phyloP scores from a whole-genome alignment of 2,888 invertebrate species.

The Hecatera dysodea region DNA sequence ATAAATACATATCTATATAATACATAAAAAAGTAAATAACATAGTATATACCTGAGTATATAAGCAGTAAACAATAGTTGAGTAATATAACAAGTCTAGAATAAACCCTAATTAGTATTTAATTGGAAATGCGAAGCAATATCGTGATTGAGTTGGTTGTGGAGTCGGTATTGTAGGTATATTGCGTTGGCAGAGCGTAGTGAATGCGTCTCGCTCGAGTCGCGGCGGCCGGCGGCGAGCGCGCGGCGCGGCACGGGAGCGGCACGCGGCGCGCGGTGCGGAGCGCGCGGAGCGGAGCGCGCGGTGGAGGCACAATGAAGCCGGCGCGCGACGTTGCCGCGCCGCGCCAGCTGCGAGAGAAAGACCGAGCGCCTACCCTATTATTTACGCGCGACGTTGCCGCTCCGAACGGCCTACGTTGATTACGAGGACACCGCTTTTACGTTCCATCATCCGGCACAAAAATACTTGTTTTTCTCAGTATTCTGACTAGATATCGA shows the following conservation, averaged over 20 bases:
- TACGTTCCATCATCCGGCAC: constrained; percentile 89
- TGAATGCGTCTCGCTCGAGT: constrained; percentile 83
- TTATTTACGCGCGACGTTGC: constrained; percentile 91
- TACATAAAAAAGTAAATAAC: constrained; percentile 66
- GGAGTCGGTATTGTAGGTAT: constrained; percentile 84
- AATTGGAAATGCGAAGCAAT: constrained; percentile 73
- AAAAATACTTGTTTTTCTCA: constrained; percentile 76
- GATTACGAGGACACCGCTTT: constrained; percentile 91
- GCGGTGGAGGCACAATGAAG: constrained; percentile 78
- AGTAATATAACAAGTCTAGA: constrained; percentile 42
- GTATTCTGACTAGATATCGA: constrained; percentile 67
- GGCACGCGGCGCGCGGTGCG: constrained; percentile 64
- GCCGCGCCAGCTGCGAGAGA: constrained; percentile 90
- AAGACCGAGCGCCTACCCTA: constrained; percentile 90
- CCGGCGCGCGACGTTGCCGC: constrained; percentile 87
- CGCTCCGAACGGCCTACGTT: constrained; percentile 89
- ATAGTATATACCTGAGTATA: constrained; percentile 58
- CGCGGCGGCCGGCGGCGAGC: constrained; percentile 69
- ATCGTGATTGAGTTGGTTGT: constrained; percentile 78
- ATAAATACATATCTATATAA: constrained; percentile 55
- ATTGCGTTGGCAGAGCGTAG: constrained; percentile 78
- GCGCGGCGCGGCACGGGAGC: constrained; percentile 74
- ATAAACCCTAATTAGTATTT: constrained; percentile 51
- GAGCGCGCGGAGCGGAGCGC: constrained; percentile 72
- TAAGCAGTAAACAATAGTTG: constrained; percentile 50